Percentiles rank a stretch among this genome's conserved stretches.
These are phyloP conservation scores for Liopterus haemorrhoidalis DNA, from an alignment of 2,888 invertebrate species.

Conservation along the genomic window DNA sequence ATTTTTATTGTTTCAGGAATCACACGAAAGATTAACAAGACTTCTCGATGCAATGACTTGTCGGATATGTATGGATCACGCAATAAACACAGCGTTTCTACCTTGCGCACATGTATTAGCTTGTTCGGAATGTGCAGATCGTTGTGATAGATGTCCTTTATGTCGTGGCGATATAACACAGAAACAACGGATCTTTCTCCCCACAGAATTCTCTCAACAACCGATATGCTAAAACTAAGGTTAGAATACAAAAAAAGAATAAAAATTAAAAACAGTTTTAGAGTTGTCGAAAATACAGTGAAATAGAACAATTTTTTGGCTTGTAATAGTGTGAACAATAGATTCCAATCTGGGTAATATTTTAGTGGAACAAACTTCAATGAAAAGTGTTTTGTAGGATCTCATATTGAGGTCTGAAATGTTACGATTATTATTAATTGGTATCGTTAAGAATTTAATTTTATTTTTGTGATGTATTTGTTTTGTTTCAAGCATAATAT, in stretches of 20 bases:
- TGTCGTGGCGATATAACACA: conserved; percentile 67
- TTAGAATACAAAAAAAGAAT: conserved; percentile 34
- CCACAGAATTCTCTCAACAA: conserved; percentile 51
- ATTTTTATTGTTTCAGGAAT: conserved; percentile 45
- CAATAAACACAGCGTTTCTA: conserved; percentile 76
- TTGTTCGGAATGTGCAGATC: conserved; percentile 68
- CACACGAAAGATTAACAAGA: conserved; percentile 50
- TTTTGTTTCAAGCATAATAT: too few relatives aligned
- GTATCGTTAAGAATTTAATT: too few relatives aligned
- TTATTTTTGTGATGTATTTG: too few relatives aligned
- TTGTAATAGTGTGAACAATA: neutral
- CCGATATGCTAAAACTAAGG: conserved; percentile 34
- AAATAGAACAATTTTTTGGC: neutral
- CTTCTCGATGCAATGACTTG: conserved; percentile 69
- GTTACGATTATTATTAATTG: too few relatives aligned
- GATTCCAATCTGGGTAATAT: too few relatives aligned
- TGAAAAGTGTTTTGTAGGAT: too few relatives aligned
- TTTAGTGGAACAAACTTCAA: too few relatives aligned
- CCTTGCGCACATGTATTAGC: conserved; percentile 86
- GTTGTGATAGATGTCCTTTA: conserved; percentile 68
- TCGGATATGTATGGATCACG: conserved; percentile 80
- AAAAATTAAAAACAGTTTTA: neutral
- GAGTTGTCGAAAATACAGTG: neutral
- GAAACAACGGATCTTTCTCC: conserved; percentile 65
- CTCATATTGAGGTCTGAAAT: conserved; percentile 21